phyloP scores from a whole-genome alignment of 1,140 invertebrate genomes.

The Heliconius himera region DNA sequence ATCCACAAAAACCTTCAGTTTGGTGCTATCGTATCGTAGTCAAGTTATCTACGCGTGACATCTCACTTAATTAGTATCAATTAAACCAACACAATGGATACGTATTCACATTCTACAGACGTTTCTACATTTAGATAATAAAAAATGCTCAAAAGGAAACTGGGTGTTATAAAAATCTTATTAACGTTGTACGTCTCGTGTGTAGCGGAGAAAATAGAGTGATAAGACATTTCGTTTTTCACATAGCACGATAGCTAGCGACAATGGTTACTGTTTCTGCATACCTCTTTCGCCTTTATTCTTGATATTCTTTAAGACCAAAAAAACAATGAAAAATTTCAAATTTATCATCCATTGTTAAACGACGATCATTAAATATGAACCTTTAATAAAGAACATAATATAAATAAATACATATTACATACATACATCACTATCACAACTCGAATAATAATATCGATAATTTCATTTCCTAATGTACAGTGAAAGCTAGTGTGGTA shows the following conservation, averaged over 20 bases:
- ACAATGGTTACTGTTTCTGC: no score
- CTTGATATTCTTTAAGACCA: no score
- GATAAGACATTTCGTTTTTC: no score
- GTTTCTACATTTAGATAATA: not conserved
- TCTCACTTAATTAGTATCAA: constrained; percentile 5
- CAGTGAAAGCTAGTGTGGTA: constrained; percentile 21
- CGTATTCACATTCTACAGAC: not conserved
- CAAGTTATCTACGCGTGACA: constrained; percentile 1
- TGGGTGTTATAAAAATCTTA: not conserved
- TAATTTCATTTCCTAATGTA: constrained; percentile 4
- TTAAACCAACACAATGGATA: not conserved
- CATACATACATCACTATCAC: constrained; percentile 6
- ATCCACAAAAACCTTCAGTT: not conserved
- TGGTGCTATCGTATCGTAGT: not conserved
- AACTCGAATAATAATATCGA: not conserved
- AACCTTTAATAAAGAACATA: not conserved
- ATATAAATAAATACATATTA: not conserved
- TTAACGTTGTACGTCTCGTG: not conserved
- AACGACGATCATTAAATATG: not conserved
- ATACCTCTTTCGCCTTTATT: no score
- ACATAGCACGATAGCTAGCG: no score
- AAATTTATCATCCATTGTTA: not conserved
- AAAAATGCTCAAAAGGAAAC: not conserved
- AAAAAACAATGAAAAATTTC: no score
- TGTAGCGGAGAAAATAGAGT: no score